These are phyloP conservation scores for Cephus nigrinus DNA, from an alignment of 2,888 invertebrate genomes.

Conservation along the genomic window DNA sequence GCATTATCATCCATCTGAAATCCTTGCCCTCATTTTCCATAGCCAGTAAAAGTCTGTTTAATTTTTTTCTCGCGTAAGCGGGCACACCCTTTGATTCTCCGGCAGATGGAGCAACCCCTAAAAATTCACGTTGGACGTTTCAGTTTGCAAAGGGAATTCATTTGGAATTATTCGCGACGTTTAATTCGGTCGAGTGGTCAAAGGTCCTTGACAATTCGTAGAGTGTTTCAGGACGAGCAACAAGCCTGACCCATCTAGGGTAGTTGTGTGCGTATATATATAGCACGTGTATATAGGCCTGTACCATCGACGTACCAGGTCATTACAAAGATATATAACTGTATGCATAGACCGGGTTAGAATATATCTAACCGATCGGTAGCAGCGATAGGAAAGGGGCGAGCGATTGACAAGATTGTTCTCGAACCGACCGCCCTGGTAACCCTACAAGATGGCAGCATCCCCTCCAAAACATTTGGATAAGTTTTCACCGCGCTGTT, in stretches of 20 bases:
- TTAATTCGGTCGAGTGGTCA: constrained; percentile 35
- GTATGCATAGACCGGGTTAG: background rate
- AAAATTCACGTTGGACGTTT: background rate
- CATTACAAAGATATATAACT: background rate
- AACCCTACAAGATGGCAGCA: background rate
- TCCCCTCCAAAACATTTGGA: background rate
- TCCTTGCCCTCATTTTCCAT: background rate
- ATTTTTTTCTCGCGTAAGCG: no score
- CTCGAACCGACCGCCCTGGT: background rate
- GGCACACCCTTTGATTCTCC: background rate
- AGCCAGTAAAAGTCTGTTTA: background rate
- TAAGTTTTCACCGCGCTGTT: background rate
- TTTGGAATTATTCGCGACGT: constrained; percentile 30
- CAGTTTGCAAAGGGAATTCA: constrained; percentile 8
- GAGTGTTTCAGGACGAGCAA: background rate
- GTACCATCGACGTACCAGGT: background rate
- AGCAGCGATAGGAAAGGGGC: background rate
- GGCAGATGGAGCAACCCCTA: background rate
- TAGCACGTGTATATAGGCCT: background rate
- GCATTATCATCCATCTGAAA: background rate
- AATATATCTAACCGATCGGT: background rate
- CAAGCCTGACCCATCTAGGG: background rate
- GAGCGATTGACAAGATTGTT: background rate
- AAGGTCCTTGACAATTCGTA: constrained; percentile 23
- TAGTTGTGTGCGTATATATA: background rate